These are phyloP conservation scores for Florisuga fusca DNA, from an alignment of 2,797 vertebrate genomes.

Conservation along the genomic window DNA sequence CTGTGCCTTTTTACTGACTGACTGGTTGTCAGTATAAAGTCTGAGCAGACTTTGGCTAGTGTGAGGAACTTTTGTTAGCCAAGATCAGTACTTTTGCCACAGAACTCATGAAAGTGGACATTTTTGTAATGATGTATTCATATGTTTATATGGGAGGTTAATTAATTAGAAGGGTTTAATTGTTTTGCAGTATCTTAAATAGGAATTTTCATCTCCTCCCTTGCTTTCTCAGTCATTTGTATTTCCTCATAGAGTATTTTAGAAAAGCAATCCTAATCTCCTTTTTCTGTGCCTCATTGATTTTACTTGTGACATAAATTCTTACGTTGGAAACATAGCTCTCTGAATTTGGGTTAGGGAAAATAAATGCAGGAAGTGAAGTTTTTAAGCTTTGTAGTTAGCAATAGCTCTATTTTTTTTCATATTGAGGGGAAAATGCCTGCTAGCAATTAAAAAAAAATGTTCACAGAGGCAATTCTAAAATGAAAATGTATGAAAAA, in stretches of 20 bases:
- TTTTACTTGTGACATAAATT: background rate
- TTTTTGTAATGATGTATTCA: background rate
- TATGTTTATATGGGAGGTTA: background rate
- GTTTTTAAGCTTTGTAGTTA: background rate
- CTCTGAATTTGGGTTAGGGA: background rate
- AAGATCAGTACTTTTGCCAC: background rate
- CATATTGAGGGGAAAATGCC: background rate
- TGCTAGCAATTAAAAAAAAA: background rate
- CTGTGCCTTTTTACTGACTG: background rate
- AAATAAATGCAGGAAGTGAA: background rate
- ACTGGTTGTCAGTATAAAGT: background rate
- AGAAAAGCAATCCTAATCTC: background rate
- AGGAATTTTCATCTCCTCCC: background rate
- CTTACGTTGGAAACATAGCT: background rate
- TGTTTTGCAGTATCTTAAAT: background rate
- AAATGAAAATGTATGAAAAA: background rate
- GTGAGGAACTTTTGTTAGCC: background rate
- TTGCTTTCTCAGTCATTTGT: background rate
- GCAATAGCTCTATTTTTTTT: background rate
- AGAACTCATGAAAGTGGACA: background rate
- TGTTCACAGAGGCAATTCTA: background rate
- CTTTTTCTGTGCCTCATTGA: background rate
- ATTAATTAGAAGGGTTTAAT: background rate
- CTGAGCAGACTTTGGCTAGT: background rate
- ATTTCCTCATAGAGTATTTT: background rate